A percentile compares a stretch with the other conserved stretches of the same genome.
These are phyloP conservation scores for Zosterops lateralis DNA, from an alignment of 2,113 vertebrate genomes.

Conservation along the genomic window DNA sequence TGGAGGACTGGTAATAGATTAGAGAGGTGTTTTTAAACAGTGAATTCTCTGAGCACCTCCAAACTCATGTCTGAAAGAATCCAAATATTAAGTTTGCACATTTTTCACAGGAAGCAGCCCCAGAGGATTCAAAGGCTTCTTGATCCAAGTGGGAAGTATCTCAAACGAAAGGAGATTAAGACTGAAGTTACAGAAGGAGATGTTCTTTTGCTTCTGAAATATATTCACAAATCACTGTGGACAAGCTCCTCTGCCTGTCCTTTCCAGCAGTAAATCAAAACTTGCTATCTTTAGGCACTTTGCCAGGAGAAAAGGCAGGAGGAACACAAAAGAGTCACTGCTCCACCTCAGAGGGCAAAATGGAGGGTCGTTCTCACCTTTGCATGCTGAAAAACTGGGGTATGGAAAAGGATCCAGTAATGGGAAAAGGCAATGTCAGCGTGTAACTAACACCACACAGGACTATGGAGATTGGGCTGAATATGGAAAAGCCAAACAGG, in stretches of 20 bases:
- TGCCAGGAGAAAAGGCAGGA: background rate
- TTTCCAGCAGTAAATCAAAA: background rate
- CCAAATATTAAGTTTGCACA: background rate
- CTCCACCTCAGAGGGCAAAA: background rate
- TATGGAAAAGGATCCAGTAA: background rate
- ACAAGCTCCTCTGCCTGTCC: background rate
- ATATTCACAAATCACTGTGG: background rate
- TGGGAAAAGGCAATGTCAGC: background rate
- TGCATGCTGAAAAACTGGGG: background rate
- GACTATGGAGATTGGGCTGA: rapidly evolving
- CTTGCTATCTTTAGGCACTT: rapidly evolving
- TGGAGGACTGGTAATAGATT: background rate
- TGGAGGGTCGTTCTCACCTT: background rate
- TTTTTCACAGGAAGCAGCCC: background rate
- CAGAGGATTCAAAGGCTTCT: background rate
- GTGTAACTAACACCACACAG: background rate
- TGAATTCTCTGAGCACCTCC: background rate
- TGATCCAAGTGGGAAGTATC: background rate
- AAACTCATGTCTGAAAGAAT: background rate
- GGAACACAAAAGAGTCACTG: rapidly evolving
- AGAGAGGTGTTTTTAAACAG: background rate
- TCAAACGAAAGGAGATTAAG: rapidly evolving
- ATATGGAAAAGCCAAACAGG: background rate
- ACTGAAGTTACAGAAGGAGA: background rate
- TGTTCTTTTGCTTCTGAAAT: background rate